A percentile compares a stretch with the other conserved stretches of the same genome.
Evolutionary conservation across 2,888 invertebrate species (phyloP).

Genomic region (Ochropacha duplaris): DNA sequence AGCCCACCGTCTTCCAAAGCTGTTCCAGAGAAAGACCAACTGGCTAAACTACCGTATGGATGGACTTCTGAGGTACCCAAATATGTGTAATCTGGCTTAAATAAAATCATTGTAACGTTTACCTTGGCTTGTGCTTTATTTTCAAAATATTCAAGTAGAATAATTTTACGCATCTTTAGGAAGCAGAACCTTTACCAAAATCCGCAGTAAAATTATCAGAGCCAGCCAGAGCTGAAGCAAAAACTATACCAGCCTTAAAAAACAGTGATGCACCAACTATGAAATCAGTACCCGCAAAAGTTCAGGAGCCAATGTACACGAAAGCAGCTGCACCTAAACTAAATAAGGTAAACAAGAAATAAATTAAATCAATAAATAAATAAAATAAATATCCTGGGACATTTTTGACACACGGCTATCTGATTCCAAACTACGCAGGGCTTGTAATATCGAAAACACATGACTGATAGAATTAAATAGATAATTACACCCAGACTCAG

Average conservation of each 20-base stretch:
- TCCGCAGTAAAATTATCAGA: conserved; percentile 48
- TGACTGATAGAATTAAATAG: too few species aligned
- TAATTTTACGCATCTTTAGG: conserved; percentile 33
- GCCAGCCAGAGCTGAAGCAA: conserved; percentile 63
- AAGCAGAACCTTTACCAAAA: conserved; percentile 57
- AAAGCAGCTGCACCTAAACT: conserved; percentile 68
- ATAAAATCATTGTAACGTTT: too few species aligned
- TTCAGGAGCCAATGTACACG: conserved; percentile 71
- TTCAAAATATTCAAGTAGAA: too few species aligned
- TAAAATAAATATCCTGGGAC: too few species aligned
- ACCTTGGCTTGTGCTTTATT: background rate
- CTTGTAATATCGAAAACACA: too few species aligned
- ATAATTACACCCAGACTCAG: too few species aligned
- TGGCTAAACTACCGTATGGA: conserved; percentile 77
- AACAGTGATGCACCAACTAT: conserved; percentile 54
- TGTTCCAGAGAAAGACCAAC: conserved; percentile 76
- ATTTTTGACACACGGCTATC: too few species aligned
- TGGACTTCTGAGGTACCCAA: conserved; percentile 63
- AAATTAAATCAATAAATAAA: too few species aligned
- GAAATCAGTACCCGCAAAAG: conserved; percentile 66
- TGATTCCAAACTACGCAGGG: too few species aligned
- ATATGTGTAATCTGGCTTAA: too few species aligned
- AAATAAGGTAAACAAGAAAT: conserved; percentile 64
- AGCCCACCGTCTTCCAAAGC: conserved; percentile 70
- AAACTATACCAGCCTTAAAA: conserved; percentile 64